phyloP scores from a whole-genome alignment of 2,113 vertebrate genomes.

The Accipiter cooperii region DNA sequence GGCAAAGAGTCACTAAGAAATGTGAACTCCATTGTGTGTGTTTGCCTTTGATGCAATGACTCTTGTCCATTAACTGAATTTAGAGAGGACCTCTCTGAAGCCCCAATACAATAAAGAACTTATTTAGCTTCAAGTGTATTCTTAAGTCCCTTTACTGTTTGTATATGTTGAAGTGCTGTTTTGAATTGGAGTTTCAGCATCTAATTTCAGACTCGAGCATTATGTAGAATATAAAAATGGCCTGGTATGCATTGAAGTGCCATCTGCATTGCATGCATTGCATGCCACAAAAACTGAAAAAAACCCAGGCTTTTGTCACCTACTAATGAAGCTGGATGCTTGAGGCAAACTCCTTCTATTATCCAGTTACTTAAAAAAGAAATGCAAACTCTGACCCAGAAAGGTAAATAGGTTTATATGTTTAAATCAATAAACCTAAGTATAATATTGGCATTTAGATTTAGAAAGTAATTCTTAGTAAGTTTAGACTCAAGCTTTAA shows the following conservation, averaged over 20 bases:
- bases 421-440: slow-evolving; percentile 14
- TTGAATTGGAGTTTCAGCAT: not conserved
- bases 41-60: not conserved
- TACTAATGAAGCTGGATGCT: not conserved
- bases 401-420: not conserved
- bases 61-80: not conserved
- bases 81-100: not conserved
- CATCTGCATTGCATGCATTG: not conserved
- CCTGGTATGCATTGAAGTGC: not conserved
- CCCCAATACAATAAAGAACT: not conserved
- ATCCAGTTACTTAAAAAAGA: not conserved
- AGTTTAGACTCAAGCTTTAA: slow-evolving; percentile 11
- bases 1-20: not conserved
- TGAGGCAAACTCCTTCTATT: not conserved
- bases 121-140: not conserved
- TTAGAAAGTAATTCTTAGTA: slow-evolving; percentile 42
- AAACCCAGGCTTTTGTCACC: not conserved
- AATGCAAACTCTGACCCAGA: not conserved
- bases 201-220: not conserved
- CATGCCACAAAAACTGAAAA: not conserved
- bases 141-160: not conserved
- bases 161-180: not conserved
- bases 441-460: slow-evolving; percentile 46
- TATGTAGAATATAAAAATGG: not conserved
- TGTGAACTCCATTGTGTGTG: not conserved